Evolutionary conservation across 2,888 invertebrate species (phyloP).

Genomic region (Allacma fusca): DNA sequence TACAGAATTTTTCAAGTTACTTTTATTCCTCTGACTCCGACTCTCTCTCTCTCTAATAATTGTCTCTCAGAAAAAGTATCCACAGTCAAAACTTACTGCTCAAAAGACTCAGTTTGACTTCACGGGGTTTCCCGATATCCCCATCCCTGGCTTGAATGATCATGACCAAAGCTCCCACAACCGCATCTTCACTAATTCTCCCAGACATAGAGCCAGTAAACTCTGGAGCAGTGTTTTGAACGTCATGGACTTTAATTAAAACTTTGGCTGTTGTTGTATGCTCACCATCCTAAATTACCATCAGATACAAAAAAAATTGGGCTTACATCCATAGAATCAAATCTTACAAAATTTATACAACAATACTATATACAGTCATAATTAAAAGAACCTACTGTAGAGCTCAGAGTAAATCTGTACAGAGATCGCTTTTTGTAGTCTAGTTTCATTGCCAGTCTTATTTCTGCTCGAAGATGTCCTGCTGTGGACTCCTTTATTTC

Average conservation of each 20-base stretch:
- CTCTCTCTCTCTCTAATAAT: too few relatives aligned
- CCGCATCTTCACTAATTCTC: slow-evolving; percentile 81
- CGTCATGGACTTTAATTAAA: slow-evolving; percentile 80
- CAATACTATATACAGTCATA: neutral
- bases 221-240: slow-evolving; percentile 86
- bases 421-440: slow-evolving; percentile 81
- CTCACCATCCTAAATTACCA: slow-evolving; percentile 74
- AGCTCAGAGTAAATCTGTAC: slow-evolving; percentile 78
- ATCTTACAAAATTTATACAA: neutral
- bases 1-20: slow-evolving; percentile 41
- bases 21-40: too few relatives aligned
- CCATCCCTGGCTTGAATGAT: slow-evolving; percentile 82
- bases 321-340: neutral
- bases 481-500: slow-evolving; percentile 72
- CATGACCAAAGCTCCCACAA: slow-evolving; percentile 82
- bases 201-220: slow-evolving; percentile 83
- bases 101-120: slow-evolving; percentile 78
- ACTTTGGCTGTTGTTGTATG: slow-evolving; percentile 77
- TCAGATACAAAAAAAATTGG: neutral
- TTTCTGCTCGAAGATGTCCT: slow-evolving; percentile 72
- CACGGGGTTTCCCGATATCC: slow-evolving; percentile 81
- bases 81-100: slow-evolving; percentile 70
- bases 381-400: slow-evolving; percentile 71
- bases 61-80: neutral
- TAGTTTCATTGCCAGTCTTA: slow-evolving; percentile 75